Evolutionary conservation across 2,113 vertebrate genomes (phyloP).

Genomic region (Rhinopomastus cyanomelas): DNA sequence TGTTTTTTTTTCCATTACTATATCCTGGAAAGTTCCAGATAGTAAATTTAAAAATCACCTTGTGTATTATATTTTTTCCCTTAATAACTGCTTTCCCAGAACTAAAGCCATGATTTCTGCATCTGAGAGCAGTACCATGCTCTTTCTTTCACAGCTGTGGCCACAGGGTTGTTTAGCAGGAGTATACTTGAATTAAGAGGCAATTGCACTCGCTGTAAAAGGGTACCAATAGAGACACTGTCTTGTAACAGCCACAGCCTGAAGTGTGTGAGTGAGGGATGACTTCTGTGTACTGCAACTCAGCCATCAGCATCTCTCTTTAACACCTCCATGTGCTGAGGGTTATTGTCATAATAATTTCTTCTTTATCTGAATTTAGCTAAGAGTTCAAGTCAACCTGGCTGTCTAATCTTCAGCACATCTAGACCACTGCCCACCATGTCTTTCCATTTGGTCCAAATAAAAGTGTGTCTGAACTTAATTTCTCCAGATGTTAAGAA

Average conservation of each 20-base stretch:
- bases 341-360: not conserved
- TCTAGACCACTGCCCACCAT: not conserved
- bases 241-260: not conserved
- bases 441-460: not conserved
- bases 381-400: not conserved
- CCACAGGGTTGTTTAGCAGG: not conserved
- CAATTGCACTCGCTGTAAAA: not conserved
- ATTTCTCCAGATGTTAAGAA: not conserved
- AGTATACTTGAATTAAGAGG: not conserved
- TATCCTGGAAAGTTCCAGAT: not conserved
- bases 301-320: not conserved
- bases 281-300: not conserved
- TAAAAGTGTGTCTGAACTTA: not conserved
- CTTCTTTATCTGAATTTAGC: not conserved
- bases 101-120: not conserved
- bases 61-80: no score
- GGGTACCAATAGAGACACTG: not conserved
- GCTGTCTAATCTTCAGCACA: not conserved
- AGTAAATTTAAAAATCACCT: not conserved
- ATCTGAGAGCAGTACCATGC: not conserved
- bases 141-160: not conserved
- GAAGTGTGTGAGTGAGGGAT: not conserved
- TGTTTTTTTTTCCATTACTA: not conserved
- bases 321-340: not conserved
- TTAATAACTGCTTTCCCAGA: not conserved